Conservation (phyloP, 2,113 vertebrate species). For the Callocephalon fimbriatum region DNA sequence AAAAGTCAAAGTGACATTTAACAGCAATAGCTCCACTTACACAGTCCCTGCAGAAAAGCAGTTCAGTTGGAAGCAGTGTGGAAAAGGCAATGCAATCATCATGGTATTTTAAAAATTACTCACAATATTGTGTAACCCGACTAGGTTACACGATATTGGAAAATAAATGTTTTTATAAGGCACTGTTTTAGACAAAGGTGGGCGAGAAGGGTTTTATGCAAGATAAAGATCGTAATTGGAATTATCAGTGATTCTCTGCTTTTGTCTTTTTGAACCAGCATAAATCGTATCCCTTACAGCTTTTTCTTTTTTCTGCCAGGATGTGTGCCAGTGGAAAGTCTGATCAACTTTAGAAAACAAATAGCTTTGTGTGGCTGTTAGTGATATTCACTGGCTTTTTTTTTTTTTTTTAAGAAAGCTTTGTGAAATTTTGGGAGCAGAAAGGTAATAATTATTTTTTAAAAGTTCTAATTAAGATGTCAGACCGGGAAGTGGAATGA, state of each 20-base stretch:
- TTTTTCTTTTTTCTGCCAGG: background rate
- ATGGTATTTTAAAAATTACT: constrained; percentile 35
- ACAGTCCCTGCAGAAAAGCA: background rate
- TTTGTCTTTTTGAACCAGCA: constrained; percentile 22
- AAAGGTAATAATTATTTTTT: constrained; percentile 75
- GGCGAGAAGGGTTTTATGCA: background rate
- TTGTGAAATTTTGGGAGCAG: constrained; percentile 67
- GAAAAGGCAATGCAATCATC: constrained; percentile 8
- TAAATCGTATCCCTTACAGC: background rate
- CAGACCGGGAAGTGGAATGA: constrained; percentile 72
- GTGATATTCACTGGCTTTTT: constrained; percentile 69
- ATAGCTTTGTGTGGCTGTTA: constrained; percentile 66
- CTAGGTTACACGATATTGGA: background rate
- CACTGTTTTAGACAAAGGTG: background rate
- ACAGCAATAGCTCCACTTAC: background rate
- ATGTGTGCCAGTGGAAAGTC: constrained; percentile 75
- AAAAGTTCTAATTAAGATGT: constrained; percentile 80
- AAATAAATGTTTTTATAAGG: background rate
- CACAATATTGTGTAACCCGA: background rate
- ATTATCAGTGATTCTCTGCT: background rate
- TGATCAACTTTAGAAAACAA: constrained; percentile 76
- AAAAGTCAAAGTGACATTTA: constrained; percentile 31
- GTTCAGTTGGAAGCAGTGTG: background rate
- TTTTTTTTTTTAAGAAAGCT: constrained; percentile 75
- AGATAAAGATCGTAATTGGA: background rate